Evolutionary conservation across 2,797 vertebrate genomes (phyloP).

Genomic region (Falco concolor): DNA sequence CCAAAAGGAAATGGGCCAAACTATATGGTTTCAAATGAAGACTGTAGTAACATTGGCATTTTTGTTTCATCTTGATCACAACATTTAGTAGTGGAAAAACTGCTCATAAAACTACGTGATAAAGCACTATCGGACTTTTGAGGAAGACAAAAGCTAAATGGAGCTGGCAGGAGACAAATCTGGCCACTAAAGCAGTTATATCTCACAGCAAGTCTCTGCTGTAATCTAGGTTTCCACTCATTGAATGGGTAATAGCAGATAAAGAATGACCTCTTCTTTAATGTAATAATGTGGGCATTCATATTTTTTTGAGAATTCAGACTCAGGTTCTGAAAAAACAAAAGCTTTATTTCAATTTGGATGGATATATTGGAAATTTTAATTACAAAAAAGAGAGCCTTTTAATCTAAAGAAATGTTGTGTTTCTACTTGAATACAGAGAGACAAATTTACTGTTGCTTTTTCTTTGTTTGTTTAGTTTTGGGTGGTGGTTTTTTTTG

Average conservation of each 20-base stretch:
- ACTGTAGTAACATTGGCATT: neutral
- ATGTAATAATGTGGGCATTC: neutral
- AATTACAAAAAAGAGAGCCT: neutral
- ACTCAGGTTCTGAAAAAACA: neutral
- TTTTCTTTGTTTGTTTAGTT: slow-evolving; percentile 37
- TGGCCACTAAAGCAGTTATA: neutral
- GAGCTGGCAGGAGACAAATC: neutral
- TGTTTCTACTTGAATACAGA: neutral
- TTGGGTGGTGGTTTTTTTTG: neutral
- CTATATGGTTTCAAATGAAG: neutral
- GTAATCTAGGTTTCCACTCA: neutral
- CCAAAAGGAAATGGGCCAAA: neutral
- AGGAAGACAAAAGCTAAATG: neutral
- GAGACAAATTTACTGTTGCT: slow-evolving; percentile 1
- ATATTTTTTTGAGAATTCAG: neutral
- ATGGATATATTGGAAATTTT: neutral
- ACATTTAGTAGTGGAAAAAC: neutral
- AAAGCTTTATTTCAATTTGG: neutral
- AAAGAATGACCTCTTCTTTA: neutral
- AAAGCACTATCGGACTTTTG: neutral
- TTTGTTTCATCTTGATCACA: neutral
- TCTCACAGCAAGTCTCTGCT: neutral
- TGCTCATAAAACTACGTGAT: neutral
- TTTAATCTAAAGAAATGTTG: neutral
- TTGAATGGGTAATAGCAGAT: neutral